Conservation (phyloP, 2,888 invertebrate genomes). For the Clitarchus hookeri region DNA sequence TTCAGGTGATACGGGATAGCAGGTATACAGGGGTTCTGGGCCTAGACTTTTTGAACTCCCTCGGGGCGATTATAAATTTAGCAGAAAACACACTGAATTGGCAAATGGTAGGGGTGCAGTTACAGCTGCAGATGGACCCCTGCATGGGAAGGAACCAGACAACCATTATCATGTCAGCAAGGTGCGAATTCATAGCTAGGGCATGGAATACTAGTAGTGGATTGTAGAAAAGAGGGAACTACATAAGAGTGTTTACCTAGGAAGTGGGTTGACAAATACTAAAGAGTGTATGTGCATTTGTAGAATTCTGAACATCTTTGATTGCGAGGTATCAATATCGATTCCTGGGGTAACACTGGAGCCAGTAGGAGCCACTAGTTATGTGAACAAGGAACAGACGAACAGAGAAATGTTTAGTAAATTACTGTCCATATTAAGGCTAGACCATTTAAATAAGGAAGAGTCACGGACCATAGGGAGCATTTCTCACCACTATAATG, state of each 20-base stretch:
- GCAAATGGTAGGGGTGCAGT: too few species aligned
- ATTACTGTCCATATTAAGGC: neutral
- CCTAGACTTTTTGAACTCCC: too few species aligned
- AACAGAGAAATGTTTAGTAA: too few species aligned
- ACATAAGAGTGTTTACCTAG: neutral
- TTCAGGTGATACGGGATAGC: too few species aligned
- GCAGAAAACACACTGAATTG: too few species aligned
- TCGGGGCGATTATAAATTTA: too few species aligned
- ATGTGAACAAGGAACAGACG: neutral
- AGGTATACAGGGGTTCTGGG: too few species aligned
- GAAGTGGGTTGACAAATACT: neutral
- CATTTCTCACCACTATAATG: neutral
- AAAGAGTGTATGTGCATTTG: neutral
- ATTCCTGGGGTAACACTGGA: neutral
- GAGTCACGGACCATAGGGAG: neutral
- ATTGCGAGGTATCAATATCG: neutral
- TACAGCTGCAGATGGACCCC: too few species aligned
- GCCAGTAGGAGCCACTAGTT: neutral
- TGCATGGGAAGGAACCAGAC: too few species aligned
- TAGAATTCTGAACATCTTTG: neutral
- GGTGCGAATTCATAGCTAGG: too few species aligned
- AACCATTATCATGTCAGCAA: too few species aligned
- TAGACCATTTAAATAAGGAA: neutral
- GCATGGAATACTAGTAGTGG: neutral
- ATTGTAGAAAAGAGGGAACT: neutral